Evolutionary conservation across 2,113 vertebrate genomes (phyloP), one percentile per base, ranked within the genome.

Genomic region (Neolamprologus brichardi): DNA sequence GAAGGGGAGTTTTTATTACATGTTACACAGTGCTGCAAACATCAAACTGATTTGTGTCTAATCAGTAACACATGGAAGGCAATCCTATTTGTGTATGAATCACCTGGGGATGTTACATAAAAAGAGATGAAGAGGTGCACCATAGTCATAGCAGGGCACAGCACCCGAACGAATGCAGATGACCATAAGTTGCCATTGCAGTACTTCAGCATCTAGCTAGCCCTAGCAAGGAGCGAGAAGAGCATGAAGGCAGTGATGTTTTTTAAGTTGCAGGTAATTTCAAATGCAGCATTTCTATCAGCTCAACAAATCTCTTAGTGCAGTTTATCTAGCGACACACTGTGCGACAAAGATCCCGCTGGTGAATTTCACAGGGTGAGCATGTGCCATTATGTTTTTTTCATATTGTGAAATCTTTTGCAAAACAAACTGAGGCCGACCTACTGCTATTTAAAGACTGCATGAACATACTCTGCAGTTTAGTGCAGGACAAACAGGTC

Each of bases 21-120:
- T 30, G 25, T 60, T 30, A 60, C 56, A 60, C 25, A 30, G 56
- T 60, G 56, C 3, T 60, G 0, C 56, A 60, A 30, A 60, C 25
- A 28, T 56, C 23, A 14, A 56, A 56, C 54, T 0, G 0, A 56
- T 56, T 56, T 8, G 23, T 1, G 54, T 28, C 54, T 56, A 15
- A 56, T 0, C 23, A 56, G 3, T 8, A 56, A 56, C 54, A 28
- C 13, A 15, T 0, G 23, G 23, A 56, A 28, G 54, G 54, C 54
- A 56, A 5, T 56, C 54, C 54, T 56, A 2, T 56, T 56, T 1
- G 7, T 56, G 54, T 15, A 56, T 28, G 0, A 56, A 28, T 56
- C 54, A 28, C 23, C 3, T 0, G 0, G 54, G 23, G 54, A 56
- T 56, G 1, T 5, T 0, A 56, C 54, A 28, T 28, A 28, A 60